Conservation (phyloP, 2,888 invertebrate genomes). For the Anticlea derivata region DNA sequence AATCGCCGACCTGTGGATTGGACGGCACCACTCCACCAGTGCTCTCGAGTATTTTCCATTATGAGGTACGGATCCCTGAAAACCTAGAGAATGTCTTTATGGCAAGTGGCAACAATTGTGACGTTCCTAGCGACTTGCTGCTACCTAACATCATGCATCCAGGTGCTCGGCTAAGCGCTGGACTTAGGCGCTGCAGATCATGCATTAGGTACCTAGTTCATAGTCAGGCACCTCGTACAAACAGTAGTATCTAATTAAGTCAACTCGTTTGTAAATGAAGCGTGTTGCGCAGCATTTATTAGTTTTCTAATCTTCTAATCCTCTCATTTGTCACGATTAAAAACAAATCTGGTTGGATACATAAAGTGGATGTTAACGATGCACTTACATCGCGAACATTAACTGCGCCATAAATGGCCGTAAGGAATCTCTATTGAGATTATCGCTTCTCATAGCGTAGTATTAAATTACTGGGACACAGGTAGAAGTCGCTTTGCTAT, state of each 20-base stretch:
- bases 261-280: slow-evolving; percentile 28
- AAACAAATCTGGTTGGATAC: slow-evolving; percentile 47
- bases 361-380: slow-evolving; percentile 60
- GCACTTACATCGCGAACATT: slow-evolving; percentile 60
- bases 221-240: slow-evolving; percentile 4
- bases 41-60: too few relatives aligned
- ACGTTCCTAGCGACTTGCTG: not conserved
- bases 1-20: too few relatives aligned
- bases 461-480: slow-evolving; percentile 51
- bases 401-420: slow-evolving; percentile 61
- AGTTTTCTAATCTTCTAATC: slow-evolving; percentile 35
- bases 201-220: not conserved
- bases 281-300: slow-evolving; percentile 30
- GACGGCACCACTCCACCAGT: too few relatives aligned
- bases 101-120: not conserved
- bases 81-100: not conserved
- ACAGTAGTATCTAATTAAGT: slow-evolving; percentile 32
- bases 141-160: too few relatives aligned
- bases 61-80: too few relatives aligned
- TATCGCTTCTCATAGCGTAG: slow-evolving; percentile 63
- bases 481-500: slow-evolving; percentile 60
- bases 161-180: too few relatives aligned
- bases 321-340: slow-evolving; percentile 40
- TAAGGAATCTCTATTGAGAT: slow-evolving; percentile 62
- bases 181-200: not conserved